Evolutionary conservation across 2,113 vertebrate genomes (phyloP).

Genomic region (Pelmatolapia mariae): DNA sequence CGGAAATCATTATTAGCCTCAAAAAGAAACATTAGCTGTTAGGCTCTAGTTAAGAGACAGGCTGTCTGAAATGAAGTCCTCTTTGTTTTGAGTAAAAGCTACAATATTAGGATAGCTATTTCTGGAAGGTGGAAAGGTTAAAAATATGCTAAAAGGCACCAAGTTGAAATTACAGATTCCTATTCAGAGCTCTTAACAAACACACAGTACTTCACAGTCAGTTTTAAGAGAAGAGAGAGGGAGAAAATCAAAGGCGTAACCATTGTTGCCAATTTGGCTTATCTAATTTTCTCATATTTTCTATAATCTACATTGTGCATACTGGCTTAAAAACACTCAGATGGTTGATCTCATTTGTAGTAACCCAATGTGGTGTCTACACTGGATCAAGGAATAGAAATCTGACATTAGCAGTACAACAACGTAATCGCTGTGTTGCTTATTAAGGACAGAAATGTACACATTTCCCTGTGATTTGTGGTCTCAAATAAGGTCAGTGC

Average conservation of each 20-base stretch:
- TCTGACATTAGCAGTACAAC: not conserved
- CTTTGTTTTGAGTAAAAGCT: not conserved
- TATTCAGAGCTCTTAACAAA: not conserved
- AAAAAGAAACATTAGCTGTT: not conserved
- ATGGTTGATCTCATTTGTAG: not conserved
- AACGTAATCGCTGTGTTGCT: not conserved
- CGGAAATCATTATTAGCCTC: not conserved
- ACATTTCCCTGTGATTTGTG: not conserved
- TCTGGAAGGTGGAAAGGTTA: not conserved
- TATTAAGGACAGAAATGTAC: rapidly evolving
- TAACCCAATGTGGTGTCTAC: not conserved
- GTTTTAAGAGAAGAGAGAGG: not conserved
- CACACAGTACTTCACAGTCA: not conserved
- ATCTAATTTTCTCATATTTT: not conserved
- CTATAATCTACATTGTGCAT: not conserved
- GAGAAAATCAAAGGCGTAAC: not conserved
- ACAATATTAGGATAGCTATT: not conserved
- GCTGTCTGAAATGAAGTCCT: rapidly evolving
- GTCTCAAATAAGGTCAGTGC: not conserved
- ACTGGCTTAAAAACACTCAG: not conserved
- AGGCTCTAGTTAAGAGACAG: not conserved
- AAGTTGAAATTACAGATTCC: not conserved
- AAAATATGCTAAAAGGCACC: not conserved
- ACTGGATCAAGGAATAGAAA: not conserved
- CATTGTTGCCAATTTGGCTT: not conserved